A percentile compares a stretch with the other conserved stretches of the same genome.
Conservation (phyloP, 2,888 invertebrate genomes). For the Drosophila mimetica region DNA sequence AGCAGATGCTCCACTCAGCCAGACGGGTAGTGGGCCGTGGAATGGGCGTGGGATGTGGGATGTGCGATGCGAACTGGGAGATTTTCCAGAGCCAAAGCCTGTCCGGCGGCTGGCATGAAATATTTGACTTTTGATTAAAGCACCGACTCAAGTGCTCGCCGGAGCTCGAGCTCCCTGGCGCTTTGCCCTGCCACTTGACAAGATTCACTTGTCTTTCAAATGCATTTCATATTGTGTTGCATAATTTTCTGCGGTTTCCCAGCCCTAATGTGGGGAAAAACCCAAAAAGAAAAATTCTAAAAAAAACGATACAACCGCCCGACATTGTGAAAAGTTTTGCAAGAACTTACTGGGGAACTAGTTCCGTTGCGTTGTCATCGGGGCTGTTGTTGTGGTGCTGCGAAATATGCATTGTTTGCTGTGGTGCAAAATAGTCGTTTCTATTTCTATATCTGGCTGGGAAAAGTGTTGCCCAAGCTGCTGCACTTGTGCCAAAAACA, state of each 20-base stretch:
- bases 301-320: slow-evolving; percentile 12
- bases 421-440: slow-evolving; percentile 63
- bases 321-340: slow-evolving; percentile 56
- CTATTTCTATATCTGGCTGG: slow-evolving; percentile 9
- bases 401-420: slow-evolving; percentile 59
- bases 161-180: slow-evolving; percentile 28
- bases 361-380: slow-evolving; percentile 24
- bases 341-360: slow-evolving; percentile 60
- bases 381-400: slow-evolving; percentile 35
- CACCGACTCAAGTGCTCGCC: slow-evolving; percentile 78
- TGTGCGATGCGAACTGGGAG: slow-evolving; percentile 7
- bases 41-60: neutral
- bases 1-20: slow-evolving; percentile 72
- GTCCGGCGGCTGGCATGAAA: slow-evolving; percentile 72
- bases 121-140: slow-evolving; percentile 80
- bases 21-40: neutral
- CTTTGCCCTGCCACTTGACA: slow-evolving; percentile 72
- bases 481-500: slow-evolving; percentile 40
- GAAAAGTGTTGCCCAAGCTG: slow-evolving; percentile 59
- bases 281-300: slow-evolving; percentile 24
- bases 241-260: slow-evolving; percentile 71
- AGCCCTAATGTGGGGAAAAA: slow-evolving; percentile 70
- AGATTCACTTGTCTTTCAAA: slow-evolving; percentile 79
- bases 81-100: slow-evolving; percentile 44
- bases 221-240: slow-evolving; percentile 80